phyloP scores from a whole-genome alignment of 2,113 vertebrate species.

The Siphamia tubifer region DNA sequence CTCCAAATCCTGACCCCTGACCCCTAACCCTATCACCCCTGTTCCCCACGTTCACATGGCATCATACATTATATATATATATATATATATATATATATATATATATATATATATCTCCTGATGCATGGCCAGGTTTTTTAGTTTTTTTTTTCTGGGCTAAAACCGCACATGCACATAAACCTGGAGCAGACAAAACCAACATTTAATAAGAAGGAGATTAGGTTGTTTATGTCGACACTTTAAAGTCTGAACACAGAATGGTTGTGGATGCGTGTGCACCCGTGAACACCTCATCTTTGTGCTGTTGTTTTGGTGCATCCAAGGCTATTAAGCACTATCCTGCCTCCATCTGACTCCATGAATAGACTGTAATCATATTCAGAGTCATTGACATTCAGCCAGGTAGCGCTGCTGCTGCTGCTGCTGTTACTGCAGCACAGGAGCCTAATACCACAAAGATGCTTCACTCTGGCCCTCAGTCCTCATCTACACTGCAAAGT shows the following conservation, averaged over 20 bases:
- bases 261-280: background rate
- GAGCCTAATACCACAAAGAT: no score
- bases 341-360: conserved; percentile 56
- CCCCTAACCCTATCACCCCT: no score
- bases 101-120: no score
- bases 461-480: no score
- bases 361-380: conserved; percentile 64
- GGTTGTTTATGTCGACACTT: background rate
- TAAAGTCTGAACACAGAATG: background rate
- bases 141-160: no score
- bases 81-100: no score
- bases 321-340: conserved; percentile 48
- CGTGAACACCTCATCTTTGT: conserved; percentile 7
- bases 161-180: background rate
- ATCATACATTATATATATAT: no score
- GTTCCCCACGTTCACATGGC: no score
- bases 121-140: no score
- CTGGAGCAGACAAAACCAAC: background rate
- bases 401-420: conserved; percentile 9
- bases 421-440: conserved; percentile 36
- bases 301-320: conserved; percentile 33
- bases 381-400: conserved; percentile 62
- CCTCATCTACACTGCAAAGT: no score
- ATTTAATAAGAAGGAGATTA: background rate
- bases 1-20: background rate